These are phyloP conservation scores for Seriola aureovittata DNA, from an alignment of 2,113 vertebrate species.

Conservation along the genomic window DNA sequence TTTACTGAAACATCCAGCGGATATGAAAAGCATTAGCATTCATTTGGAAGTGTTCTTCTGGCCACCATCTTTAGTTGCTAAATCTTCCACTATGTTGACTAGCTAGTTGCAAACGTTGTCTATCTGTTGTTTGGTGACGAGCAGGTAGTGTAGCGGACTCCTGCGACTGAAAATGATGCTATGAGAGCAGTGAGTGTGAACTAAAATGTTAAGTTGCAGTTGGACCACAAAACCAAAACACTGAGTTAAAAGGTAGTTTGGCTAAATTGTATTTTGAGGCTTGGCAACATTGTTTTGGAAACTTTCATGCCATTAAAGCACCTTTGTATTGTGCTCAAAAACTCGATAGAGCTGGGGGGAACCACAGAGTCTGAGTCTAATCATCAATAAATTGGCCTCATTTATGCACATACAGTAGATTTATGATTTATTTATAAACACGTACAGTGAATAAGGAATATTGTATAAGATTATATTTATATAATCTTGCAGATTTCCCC, in stretches of 20 bases:
- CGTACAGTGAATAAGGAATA: neutral
- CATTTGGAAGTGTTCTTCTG: neutral
- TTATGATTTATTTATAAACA: constrained; percentile 2
- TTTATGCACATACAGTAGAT: neutral
- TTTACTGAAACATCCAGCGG: neutral
- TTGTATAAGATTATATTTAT: neutral
- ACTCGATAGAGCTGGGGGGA: neutral
- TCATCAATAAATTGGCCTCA: neutral
- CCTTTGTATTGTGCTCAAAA: neutral
- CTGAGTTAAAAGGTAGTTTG: no score
- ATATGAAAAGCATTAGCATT: neutral
- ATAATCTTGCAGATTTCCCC: neutral
- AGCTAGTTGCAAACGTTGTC: neutral
- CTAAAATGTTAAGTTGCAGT: neutral
- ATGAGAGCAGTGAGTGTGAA: neutral
- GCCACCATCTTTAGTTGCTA: neutral
- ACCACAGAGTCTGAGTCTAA: neutral
- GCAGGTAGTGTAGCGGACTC: neutral
- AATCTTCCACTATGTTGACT: neutral
- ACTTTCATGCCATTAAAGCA: no score
- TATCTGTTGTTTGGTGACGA: no score
- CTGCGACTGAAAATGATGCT: no score
- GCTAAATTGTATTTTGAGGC: no score
- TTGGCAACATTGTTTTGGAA: no score
- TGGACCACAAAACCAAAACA: no score